Evolutionary conservation across 2,113 vertebrate species (phyloP).

Genomic region (Hydrochoerus hydrochaeris): DNA sequence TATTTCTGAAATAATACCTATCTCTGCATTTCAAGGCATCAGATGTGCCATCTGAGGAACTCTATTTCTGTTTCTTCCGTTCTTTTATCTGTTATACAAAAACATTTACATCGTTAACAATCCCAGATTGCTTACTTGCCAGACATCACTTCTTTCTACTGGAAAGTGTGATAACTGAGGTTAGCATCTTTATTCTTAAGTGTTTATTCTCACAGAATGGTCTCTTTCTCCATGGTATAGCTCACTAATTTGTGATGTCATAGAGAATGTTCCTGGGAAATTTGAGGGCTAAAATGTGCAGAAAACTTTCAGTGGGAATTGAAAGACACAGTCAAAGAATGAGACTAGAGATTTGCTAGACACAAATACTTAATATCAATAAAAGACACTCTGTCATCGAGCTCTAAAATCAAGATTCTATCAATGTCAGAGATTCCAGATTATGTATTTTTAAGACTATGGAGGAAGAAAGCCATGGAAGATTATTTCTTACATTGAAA

Average conservation of each 20-base stretch:
- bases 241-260: conserved; percentile 49
- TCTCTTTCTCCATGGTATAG: neutral
- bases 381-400: neutral
- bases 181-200: conserved; percentile 48
- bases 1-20: conserved; percentile 6
- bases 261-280: conserved; percentile 56
- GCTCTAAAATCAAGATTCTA: conserved; percentile 22
- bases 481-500: neutral
- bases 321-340: neutral
- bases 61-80: neutral
- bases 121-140: neutral
- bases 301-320: conserved; percentile 39
- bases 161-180: neutral
- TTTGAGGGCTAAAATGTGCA: conserved; percentile 43
- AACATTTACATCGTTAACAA: conserved; percentile 2
- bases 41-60: neutral
- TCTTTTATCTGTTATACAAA: neutral
- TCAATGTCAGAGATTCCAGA: neutral
- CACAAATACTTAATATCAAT: neutral
- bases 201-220: neutral
- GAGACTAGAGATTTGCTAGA: neutral
- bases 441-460: neutral
- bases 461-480: neutral
- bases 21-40: neutral
- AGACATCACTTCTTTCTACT: neutral